Evolutionary conservation across 2,888 invertebrate genomes (phyloP).

Genomic region (Cordilura impudica): DNA sequence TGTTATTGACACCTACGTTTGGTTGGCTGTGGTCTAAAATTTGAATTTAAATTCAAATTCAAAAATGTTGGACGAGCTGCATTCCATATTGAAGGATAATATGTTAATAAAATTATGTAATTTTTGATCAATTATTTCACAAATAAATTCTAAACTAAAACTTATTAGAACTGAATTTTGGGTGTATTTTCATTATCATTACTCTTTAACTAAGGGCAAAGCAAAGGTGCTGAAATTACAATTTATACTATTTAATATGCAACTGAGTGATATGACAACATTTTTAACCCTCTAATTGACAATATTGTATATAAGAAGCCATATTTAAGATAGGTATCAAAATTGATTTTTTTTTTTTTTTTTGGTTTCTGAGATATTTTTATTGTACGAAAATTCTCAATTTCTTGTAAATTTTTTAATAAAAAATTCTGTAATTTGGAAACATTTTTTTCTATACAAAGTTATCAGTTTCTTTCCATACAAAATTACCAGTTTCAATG

Average conservation of each 20-base stretch:
- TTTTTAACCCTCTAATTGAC: slow-evolving; percentile 28
- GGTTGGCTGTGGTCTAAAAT: slow-evolving; percentile 92
- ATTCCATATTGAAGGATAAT: slow-evolving; percentile 77
- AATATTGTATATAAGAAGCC: background rate
- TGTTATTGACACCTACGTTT: slow-evolving; percentile 87
- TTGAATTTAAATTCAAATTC: slow-evolving; percentile 97
- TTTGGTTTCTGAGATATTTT: background rate
- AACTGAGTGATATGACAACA: slow-evolving; percentile 1
- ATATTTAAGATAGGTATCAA: no score
- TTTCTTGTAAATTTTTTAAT: no score
- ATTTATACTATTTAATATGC: slow-evolving; percentile 9
- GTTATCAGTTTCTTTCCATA: no score
- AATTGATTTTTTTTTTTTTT: background rate
- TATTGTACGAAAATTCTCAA: no score
- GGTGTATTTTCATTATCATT: slow-evolving; percentile 44
- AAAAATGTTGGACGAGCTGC: slow-evolving; percentile 99
- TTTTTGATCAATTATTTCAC: slow-evolving; percentile 1
- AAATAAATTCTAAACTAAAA: slow-evolving; percentile 47
- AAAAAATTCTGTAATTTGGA: no score
- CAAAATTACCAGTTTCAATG: no score
- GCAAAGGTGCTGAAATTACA: slow-evolving; percentile 41
- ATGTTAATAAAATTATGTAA: slow-evolving; percentile 26
- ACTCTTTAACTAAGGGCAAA: slow-evolving; percentile 48
- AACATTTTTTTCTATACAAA: no score
- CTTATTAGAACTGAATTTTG: slow-evolving; percentile 37